Evolutionary conservation across 2,113 vertebrate genomes (phyloP), one percentile per base, ranked within the genome.

Genomic region (Agapornis roseicollis): DNA sequence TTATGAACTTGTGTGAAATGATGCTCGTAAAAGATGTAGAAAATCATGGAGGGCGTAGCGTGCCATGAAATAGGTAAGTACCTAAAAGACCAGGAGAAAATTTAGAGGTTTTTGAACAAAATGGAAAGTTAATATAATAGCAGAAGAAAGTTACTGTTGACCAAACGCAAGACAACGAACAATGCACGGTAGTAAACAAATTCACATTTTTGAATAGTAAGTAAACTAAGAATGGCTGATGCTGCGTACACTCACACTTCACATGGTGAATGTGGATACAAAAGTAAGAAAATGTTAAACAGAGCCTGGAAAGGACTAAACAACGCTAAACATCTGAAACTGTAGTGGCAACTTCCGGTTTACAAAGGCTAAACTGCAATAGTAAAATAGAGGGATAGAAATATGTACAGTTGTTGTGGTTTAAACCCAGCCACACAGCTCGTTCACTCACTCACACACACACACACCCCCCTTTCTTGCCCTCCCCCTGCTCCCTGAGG

Each of bases 11-110:
- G 7, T 16, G 50, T 52, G 50, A 85, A 66, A 80, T 8, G 13
- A 15, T 68, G 23, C 24, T 29, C 72, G 47, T 7, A 74, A 39
- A 6, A 80, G 4, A 7, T 39, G 16, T n/a, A 55, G 29, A 80
- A 78, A 90, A 52, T 31, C 6, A 29, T 1, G 6, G 0, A 3
- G 2, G 37, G 6, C 17, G 42, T 3, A 46, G 11, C 10, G 5
- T 52, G 44, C 6, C 47, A 35, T 33, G 28, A 76, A 72, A 42
- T 60, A 80, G 27, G 55, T 20, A 47, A 64, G 16, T 11, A 55
- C 64, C 35, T 56, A 29, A 47, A 88, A 23, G 5, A 77, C 33
- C 39, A 69, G 27, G 42, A 66, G 10, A 55, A 23, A 13, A 11
- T 65, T 61, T 27, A 73, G 33, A 42, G 20, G 7, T 18, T 39